Base-by-base conservation (phyloP, 1,140 invertebrate species). In the Formica selysi region DNA sequence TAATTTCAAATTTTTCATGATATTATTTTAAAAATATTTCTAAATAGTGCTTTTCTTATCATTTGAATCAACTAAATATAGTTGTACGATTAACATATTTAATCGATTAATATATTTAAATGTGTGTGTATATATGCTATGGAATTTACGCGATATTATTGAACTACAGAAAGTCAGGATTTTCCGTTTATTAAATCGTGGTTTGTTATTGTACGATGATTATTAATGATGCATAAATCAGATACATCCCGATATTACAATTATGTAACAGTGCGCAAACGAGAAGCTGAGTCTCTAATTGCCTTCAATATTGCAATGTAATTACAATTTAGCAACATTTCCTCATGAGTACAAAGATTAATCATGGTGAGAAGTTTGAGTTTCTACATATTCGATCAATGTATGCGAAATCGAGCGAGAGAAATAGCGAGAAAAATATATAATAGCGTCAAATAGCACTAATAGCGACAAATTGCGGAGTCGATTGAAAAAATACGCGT, bases 381-480 rank as follows among this genome's bases (percentile, higher is more conserved):
- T 61, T 61, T 83, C 5, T 29, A 22, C 16, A 6, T 83, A 10
- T 57, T 26, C 19, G 32, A 80, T 61, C 26, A 29, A 83, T 81
- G 13, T n/a, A 19, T 22, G 26, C 54, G 36, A n/a, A 41, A 59
- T 22, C 6, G 13, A 54, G 59, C 38, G 22, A 8, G 22, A 41
- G 41, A 65, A 65, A 65, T 78, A 32, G 16, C 38, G 16, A n/a
- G 19, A 61, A 22, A 71, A 22, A 59, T 61, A 73, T 73, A 16
- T 74, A 74, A 83, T 83, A 62, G 26, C 54, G 13, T 4, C n/a
- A 32, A 32, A 32, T 2, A 32, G 32, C 32, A 54, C 51, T 81
- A 73, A 81, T 81, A 73, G 54, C 68, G 38, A 83, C 41, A 83
- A 74, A 83, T 83, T 74, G 54, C 54, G 13, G 51, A 3, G 48